Conservation (phyloP, 2,888 invertebrate species). For the Periphyllus acericola region DNA sequence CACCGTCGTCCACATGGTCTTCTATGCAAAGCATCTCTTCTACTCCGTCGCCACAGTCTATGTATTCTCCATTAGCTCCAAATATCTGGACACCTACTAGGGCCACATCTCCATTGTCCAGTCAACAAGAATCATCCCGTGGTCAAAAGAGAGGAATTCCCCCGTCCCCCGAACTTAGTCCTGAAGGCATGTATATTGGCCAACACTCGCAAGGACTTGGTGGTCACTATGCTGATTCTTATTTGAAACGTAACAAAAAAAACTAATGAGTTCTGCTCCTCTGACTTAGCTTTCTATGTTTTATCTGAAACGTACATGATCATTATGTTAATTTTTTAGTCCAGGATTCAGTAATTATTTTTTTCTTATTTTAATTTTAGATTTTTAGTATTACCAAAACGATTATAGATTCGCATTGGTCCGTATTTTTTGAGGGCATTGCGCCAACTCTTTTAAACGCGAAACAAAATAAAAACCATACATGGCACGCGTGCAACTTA, state of each 20-base stretch:
- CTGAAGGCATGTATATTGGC: slow-evolving; percentile 70
- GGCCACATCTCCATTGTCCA: slow-evolving; percentile 64
- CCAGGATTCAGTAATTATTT: slow-evolving; percentile 23
- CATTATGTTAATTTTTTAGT: slow-evolving; percentile 14
- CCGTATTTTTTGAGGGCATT: slow-evolving; percentile 9
- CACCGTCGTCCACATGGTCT: slow-evolving; percentile 63
- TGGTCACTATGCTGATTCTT: slow-evolving; percentile 70
- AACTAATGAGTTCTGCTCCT: neutral
- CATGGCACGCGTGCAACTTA: slow-evolving; percentile 30
- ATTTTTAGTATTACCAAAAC: slow-evolving; percentile 16
- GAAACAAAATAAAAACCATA: slow-evolving; percentile 7
- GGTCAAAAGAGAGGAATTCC: slow-evolving; percentile 68
- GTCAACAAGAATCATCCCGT: slow-evolving; percentile 62
- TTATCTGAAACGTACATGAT: slow-evolving; percentile 16
- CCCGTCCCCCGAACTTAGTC: slow-evolving; percentile 69
- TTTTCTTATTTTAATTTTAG: neutral
- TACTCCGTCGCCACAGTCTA: slow-evolving; percentile 63
- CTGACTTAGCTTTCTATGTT: slow-evolving; percentile 25
- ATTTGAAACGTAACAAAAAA: slow-evolving; percentile 68
- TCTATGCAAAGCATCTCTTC: slow-evolving; percentile 62
- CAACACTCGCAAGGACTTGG: slow-evolving; percentile 71
- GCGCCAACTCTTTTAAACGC: slow-evolving; percentile 4
- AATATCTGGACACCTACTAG: slow-evolving; percentile 64
- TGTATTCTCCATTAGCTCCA: slow-evolving; percentile 63
- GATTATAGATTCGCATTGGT: slow-evolving; percentile 33